These are phyloP conservation scores for Philypnodon macrostomus DNA, from an alignment of 2,797 vertebrate species.

Conservation along the genomic window DNA sequence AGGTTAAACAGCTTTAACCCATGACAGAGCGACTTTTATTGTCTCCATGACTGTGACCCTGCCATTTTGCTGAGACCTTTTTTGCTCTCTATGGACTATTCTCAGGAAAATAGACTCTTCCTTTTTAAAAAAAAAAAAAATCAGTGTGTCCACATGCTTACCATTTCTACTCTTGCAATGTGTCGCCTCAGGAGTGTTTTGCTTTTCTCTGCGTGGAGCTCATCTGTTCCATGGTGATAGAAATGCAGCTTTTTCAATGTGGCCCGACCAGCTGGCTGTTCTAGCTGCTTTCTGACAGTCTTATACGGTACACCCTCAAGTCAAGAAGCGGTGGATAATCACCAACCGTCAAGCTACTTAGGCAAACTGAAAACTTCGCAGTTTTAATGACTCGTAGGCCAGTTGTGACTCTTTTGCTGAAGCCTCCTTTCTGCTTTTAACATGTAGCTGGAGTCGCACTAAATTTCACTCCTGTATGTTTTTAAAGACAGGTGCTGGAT, in stretches of 20 bases:
- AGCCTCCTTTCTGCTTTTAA: constrained; percentile 23
- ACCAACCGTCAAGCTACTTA: constrained; percentile 56
- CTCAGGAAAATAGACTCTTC: constrained; percentile 43
- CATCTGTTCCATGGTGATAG: constrained; percentile 35
- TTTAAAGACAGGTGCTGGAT: constrained; percentile 29
- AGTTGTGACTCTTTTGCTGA: constrained; percentile 35
- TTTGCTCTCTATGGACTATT: constrained; percentile 33
- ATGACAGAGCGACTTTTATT: constrained; percentile 59
- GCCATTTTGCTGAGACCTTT: constrained; percentile 52
- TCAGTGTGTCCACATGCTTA: constrained; percentile 3
- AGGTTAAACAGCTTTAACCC: constrained; percentile 64
- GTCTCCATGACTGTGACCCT: constrained; percentile 56
- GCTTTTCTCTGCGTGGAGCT: constrained; percentile 24
- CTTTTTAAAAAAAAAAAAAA: constrained; percentile 2
- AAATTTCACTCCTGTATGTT: constrained; percentile 33
- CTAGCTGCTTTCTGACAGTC: constrained; percentile 45
- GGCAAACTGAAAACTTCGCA: constrained; percentile 57
- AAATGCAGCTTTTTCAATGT: constrained; percentile 39
- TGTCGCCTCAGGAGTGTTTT: constrained; percentile 23
- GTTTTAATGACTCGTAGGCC: constrained; percentile 58
- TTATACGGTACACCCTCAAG: constrained; percentile 44
- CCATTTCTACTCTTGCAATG: constrained; percentile 7
- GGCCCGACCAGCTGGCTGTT: constrained; percentile 59
- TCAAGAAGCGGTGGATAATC: constrained; percentile 55
- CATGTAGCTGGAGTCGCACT: constrained; percentile 31